These are phyloP conservation scores for Drosophila lutescens DNA, from an alignment of 2,888 invertebrate genomes.

Conservation along the genomic window DNA sequence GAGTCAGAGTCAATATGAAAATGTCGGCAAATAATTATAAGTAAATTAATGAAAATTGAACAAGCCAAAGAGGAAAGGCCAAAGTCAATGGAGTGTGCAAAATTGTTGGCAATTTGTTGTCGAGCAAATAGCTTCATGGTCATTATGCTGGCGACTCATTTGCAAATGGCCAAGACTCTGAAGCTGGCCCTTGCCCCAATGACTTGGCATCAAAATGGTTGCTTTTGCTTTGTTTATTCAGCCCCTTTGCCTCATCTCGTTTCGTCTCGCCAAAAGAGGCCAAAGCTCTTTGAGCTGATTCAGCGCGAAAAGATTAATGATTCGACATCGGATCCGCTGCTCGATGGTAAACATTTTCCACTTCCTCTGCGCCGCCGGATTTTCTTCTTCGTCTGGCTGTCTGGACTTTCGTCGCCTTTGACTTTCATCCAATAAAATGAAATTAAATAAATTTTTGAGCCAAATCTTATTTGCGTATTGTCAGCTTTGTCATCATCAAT, in stretches of 20 bases:
- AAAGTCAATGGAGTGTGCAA: constrained; percentile 60
- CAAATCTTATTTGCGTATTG: constrained; percentile 75
- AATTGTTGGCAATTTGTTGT: constrained; percentile 53
- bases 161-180: constrained; percentile 67
- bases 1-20: constrained; percentile 54
- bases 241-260: constrained; percentile 2
- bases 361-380: constrained; percentile 15
- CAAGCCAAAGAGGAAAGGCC: constrained; percentile 27
- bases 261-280: constrained; percentile 18
- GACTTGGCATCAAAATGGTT: constrained; percentile 54
- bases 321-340: constrained; percentile 57
- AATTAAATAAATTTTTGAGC: constrained; percentile 76
- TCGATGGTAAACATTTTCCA: constrained; percentile 40
- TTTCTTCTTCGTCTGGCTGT: constrained; percentile 4
- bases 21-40: constrained; percentile 72
- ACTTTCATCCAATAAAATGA: constrained; percentile 71
- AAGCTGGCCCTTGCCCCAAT: constrained; percentile 33
- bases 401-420: constrained; percentile 52
- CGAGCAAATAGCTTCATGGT: constrained; percentile 49
- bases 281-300: constrained; percentile 67
- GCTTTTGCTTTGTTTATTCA: constrained; percentile 40
- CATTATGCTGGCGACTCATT: constrained; percentile 64
- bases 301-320: constrained; percentile 78
- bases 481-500: constrained; percentile 51
- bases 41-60: constrained; percentile 71